Percentiles rank a stretch among this genome's conserved stretches.
Conservation (phyloP, 2,888 invertebrate genomes). For the Alloplasta piceator region DNA sequence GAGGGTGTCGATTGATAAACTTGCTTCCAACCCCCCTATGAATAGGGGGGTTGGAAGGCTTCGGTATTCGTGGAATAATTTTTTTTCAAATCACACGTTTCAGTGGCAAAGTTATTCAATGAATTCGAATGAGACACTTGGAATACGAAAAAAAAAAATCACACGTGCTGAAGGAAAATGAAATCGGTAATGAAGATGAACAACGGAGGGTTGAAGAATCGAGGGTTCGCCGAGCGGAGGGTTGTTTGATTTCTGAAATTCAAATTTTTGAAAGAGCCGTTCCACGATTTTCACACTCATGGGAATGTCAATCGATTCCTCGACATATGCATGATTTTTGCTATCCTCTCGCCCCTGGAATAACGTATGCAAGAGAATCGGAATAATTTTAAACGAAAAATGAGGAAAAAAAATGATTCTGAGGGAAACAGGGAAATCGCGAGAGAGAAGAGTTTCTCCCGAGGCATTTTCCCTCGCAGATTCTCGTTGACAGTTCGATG, state of each 20-base stretch:
- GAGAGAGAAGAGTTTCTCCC: conserved; percentile 27
- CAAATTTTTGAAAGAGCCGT: conserved; percentile 56
- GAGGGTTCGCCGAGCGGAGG: conserved; percentile 34
- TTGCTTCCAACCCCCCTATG: too few species aligned
- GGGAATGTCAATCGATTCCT: conserved; percentile 55
- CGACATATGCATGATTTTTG: conserved; percentile 41
- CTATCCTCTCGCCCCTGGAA: conserved; percentile 6
- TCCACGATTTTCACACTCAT: conserved; percentile 25
- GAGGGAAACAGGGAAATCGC: conserved; percentile 22
- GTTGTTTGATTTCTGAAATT: conserved; percentile 61
- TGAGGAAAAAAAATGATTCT: background rate
- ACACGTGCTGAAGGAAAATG: background rate
- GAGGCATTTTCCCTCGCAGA: conserved; percentile 3
- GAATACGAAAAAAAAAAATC: conserved; percentile 1
- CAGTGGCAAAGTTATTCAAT: background rate
- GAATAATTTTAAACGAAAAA: conserved; percentile 27
- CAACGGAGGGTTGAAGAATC: background rate
- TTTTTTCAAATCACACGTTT: background rate
- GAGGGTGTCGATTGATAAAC: too few species aligned
- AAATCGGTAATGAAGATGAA: conserved; percentile 26
- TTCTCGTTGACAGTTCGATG: conserved; percentile 50
- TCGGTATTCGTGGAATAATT: too few species aligned
- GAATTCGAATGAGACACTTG: background rate
- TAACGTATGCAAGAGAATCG: conserved; percentile 11
- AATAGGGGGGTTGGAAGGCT: too few species aligned